Evolutionary conservation across 1,140 invertebrate species (phyloP), one percentile per base, ranked within the genome.

Genomic region (Leptinotarsa lineolata): DNA sequence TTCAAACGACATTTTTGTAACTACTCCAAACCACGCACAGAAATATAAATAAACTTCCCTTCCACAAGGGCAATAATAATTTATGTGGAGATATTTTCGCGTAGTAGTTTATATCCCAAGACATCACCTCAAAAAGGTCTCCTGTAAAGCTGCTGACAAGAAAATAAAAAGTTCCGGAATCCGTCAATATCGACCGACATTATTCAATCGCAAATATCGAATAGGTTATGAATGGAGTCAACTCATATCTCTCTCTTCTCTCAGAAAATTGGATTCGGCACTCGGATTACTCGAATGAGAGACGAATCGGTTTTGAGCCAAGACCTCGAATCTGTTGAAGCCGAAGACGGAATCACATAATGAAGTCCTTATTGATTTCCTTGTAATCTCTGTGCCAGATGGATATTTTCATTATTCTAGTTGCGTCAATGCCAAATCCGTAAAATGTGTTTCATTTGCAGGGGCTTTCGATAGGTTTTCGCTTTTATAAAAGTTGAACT

Each of bases 321-420:
- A 72, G 71, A 70, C 68, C 76, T 72, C 73, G 75, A 78, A 78
- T 78, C 77, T 72, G 77, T 71, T 75, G 75, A 74, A 73, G 72
- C 74, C 69, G 70, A 77, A 75, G 72, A 75, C 72, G 63, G 59
- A 73, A 78, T 77, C 75, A 77, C 75, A 77, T 78, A 78, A 78
- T 78, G 75, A 78, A 78, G 72, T 75, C 72, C 71, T 75, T 78
- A 78, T 78, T 78, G 77, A 78, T 78, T 78, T 75, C 75, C 70
- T 73, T 77, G 77, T 78, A 77, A 75, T 74, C 73, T 69, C 48
- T 64, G 21, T 30, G 59, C 66, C 71, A 73, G 74, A 76, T 76
- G 70, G 61, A 67, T 76, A 73, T 76, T 73, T 69, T 60, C 71
- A 76, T 76, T 76, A 73, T 76, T 70, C 71, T 73, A 76, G 74